Evolutionary conservation across 2,888 invertebrate genomes (phyloP), one percentile per base, ranked within the genome.

Genomic region (Selenia dentaria): DNA sequence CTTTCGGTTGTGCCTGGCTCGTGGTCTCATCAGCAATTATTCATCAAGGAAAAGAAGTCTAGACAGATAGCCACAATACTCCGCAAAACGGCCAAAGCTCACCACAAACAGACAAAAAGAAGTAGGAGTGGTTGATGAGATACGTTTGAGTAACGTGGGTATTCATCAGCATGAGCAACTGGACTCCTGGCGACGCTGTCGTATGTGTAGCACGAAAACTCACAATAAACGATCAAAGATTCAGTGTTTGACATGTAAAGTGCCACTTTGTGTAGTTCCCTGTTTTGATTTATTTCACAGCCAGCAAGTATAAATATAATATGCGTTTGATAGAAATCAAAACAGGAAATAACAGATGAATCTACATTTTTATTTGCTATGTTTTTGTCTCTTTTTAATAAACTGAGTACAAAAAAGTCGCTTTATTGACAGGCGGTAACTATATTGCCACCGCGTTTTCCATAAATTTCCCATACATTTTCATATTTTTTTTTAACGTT

Each of bases 171-270:
- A 47, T 39, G 54, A 51, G 29, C 27, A 45, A 38, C n/a, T 45
- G 25, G 37, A 41, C 22, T 29, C 50, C 13, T 45, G 37, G 45
- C 45, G 45, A 11, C 37, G 38, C 18, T 58, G 55, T 58, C 55
- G 55, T 49, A 25, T 49, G 44, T 58, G 51, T 36, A 54, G 55
- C 49, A 55, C 58, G 12, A 51, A 54, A 42, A 55, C 51, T 33
- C 29, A 42, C 9, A 53, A 53, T 16, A 56, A 56, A 29, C 38
- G 56, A 26, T 52, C 52, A 13, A 59, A 54, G 42, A 56, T 56
- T 28, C 43, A 53, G 33, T 53, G 34, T 14, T 34, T 24, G 1
- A 25, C 34, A 8, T 57, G 54, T 34, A 57, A 57, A 35, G 54
- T 57, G 36, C 54, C 52, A 47, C 51, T 58, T 22, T 57, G 54